Evolutionary conservation across 2,113 vertebrate species (phyloP), one percentile per base, ranked within the genome.

Genomic region (Erythrocercus mccallii): DNA sequence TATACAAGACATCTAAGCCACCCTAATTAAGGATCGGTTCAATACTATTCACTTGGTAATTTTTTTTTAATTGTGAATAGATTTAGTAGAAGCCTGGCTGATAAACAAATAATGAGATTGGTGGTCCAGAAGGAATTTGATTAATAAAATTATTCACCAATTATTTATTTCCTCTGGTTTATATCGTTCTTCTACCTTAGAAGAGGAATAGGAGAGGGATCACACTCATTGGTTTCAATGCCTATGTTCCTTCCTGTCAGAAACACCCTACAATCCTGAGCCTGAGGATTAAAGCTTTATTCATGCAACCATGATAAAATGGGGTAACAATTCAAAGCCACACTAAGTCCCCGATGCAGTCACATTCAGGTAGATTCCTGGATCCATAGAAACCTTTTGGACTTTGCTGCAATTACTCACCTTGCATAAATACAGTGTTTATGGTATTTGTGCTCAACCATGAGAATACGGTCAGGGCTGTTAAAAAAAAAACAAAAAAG

Each of bases 111-210:
- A 98, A 98, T 96, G 97, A 97, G 95, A 97, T 93, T 95, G 94
- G 92, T 96, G 94, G 97, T 95, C 97, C 96, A 98, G 96, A 97
- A 97, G 92, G 92, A 96, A 98, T 97, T 95, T 98, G 97, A 98
- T 98, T 98, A 95, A 97, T 98, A 98, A 97, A 97, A 98, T 98
- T 98, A 98, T 96, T 96, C 74, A 91, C 96, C 80, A 96, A 92
- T 96, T 96, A 85, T 96, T 97, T 97, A 96, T 98, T 98, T 98
- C 96, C 79, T 93, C 95, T 97, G 87, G 93, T 97, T 98, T 98
- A 96, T 97, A 96, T 93, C 56, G 74, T 91, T 91, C 89, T 72
- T 74, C 37, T 81, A 28, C 87, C 95, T 92, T 77, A 93, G 74
- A 89, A 92, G 10, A 68, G 27, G 48, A 77, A 47, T 15, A 92